Evolutionary conservation across 2,888 invertebrate genomes (phyloP).

Genomic region (Eupelmus urozonus): DNA sequence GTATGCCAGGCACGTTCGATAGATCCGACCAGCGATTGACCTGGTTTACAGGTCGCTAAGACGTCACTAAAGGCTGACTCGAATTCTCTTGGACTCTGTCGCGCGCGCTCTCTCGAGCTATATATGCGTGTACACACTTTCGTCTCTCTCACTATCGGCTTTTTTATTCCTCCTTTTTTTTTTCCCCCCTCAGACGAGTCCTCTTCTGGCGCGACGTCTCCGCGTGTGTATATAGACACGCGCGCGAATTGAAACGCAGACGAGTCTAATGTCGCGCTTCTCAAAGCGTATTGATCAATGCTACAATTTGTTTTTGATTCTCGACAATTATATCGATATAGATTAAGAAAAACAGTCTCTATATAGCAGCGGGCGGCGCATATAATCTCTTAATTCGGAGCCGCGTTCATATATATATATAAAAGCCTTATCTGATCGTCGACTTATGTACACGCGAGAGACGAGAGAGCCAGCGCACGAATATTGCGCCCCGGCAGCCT

Average conservation of each 20-base stretch:
- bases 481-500: not conserved
- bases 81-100: constrained; percentile 31
- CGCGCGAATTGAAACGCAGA: not conserved
- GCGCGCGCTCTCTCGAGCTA: not conserved
- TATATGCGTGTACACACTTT: not conserved
- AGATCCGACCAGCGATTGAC: constrained; percentile 71
- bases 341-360: too few species aligned
- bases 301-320: too few species aligned
- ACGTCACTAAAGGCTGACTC: constrained; percentile 56
- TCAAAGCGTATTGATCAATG: too few species aligned
- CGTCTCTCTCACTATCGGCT: not conserved
- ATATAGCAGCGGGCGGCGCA: too few species aligned
- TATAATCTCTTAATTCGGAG: too few species aligned
- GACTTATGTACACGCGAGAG: too few species aligned
- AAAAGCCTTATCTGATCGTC: too few species aligned
- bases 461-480: too few species aligned
- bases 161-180: not conserved
- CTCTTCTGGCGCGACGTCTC: not conserved
- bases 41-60: constrained; percentile 67
- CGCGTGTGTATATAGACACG: not conserved
- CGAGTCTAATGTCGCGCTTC: too few species aligned
- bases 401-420: too few species aligned
- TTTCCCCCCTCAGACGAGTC: not conserved
- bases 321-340: too few species aligned
- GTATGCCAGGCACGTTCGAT: constrained; percentile 68